phyloP scores from a whole-genome alignment of 2,113 vertebrate species.

The Tragelaphus buxtoni region DNA sequence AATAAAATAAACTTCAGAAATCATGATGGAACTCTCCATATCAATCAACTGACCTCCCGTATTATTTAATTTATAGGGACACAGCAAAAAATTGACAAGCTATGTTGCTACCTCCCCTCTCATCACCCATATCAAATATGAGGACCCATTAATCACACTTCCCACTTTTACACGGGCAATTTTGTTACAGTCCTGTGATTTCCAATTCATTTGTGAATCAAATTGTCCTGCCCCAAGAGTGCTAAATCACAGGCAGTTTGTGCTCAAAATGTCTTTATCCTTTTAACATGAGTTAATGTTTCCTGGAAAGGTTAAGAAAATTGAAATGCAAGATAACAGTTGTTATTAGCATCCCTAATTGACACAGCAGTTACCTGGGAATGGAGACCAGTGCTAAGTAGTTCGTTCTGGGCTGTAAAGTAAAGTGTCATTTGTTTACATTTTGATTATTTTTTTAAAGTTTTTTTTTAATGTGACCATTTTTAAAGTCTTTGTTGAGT shows the following conservation, averaged over 20 bases:
- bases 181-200: neutral
- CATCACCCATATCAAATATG: neutral
- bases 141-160: neutral
- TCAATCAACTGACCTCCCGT: neutral
- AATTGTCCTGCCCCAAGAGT: neutral
- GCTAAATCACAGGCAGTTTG: constrained; percentile 5
- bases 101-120: neutral
- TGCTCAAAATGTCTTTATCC: neutral
- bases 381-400: neutral
- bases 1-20: neutral
- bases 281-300: constrained; percentile 32
- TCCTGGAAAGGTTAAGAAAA: neutral
- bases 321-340: neutral
- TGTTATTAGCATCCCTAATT: neutral
- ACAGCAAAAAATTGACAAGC: neutral
- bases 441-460: neutral
- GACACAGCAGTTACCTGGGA: neutral
- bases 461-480: neutral
- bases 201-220: neutral
- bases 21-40: neutral
- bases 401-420: neutral
- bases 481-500: neutral
- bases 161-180: neutral
- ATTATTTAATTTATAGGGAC: neutral
- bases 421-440: neutral